Base-by-base conservation (phyloP, 2,888 invertebrate species). In the Cabera pusaria region DNA sequence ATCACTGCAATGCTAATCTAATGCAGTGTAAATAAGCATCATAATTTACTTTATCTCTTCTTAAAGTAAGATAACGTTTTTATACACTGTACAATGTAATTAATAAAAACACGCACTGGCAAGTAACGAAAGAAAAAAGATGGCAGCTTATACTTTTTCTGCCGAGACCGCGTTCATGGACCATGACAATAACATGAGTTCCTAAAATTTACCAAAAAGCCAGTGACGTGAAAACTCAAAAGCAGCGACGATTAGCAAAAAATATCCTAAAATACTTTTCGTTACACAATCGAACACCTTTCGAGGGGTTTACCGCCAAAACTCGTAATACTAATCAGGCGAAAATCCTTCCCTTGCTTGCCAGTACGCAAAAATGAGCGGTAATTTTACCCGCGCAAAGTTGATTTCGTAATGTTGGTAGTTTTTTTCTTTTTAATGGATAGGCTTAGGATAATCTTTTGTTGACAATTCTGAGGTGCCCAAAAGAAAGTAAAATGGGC, bases 211-310 rank as follows among this genome's bases (percentile, higher is more conserved):
- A 49, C 52, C 48, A 52, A 56, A 44, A 37, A 31, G 8, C 57
- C 59, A 63, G 52, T 81, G 82, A 79, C 75, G 80, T 65, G 76
- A 31, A 41, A 45, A 44, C 35, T 21, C 27, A 49, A 49, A 47
- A 24, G 32, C 59, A 64, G 54, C 83, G 84, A 80, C 78, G 81
- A 40, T 40, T 34, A 34, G 28, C 27, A 40, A 40, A 40, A 39
- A 40, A 40, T 20, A 49, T 44, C 47, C 35, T 38, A 52, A 54
- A 54, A 54, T 45, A 48, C 57, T 50, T 59, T 65, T 58, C 56
- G 68, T 82, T 78, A 84, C 58, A 80, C 83, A 85, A 84, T 74
- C 64, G 81, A 83, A 86, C 85, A 77, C 86, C 85, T 86, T 83
- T 77, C 63, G 56, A 71, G 70, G 62, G 50, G 63, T 49, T 64